phyloP scores from a whole-genome alignment of 2,113 vertebrate species.

The Xenus cinereus region DNA sequence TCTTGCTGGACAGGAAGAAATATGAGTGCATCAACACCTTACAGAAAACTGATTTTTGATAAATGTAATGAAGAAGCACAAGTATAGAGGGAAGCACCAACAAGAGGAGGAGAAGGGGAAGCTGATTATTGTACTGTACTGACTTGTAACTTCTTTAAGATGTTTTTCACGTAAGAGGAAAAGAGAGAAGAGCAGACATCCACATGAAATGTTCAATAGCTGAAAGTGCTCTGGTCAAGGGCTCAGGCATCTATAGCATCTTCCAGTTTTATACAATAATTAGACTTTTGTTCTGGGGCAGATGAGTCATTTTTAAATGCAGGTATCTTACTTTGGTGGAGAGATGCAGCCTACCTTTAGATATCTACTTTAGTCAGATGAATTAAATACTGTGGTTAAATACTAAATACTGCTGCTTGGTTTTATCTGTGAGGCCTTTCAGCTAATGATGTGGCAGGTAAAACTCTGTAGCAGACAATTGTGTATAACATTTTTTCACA shows the following conservation, averaged over 20 bases:
- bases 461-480: background rate
- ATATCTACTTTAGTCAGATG: background rate
- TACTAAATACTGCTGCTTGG: background rate
- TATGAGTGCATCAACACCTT: background rate
- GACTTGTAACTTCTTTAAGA: background rate
- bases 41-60: background rate
- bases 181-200: background rate
- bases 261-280: background rate
- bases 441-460: background rate
- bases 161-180: background rate
- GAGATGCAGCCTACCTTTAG: background rate
- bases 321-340: background rate
- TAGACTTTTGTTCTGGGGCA: background rate
- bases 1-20: background rate
- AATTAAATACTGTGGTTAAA: background rate
- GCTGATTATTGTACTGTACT: background rate
- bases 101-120: background rate
- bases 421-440: background rate
- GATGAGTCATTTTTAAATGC: background rate
- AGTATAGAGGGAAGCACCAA: background rate
- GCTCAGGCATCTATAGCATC: background rate
- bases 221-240: background rate
- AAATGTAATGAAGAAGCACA: background rate
- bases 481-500: background rate
- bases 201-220: background rate